Base-by-base conservation (phyloP, 2,888 invertebrate genomes). In the Willowsia nigromaculata region DNA sequence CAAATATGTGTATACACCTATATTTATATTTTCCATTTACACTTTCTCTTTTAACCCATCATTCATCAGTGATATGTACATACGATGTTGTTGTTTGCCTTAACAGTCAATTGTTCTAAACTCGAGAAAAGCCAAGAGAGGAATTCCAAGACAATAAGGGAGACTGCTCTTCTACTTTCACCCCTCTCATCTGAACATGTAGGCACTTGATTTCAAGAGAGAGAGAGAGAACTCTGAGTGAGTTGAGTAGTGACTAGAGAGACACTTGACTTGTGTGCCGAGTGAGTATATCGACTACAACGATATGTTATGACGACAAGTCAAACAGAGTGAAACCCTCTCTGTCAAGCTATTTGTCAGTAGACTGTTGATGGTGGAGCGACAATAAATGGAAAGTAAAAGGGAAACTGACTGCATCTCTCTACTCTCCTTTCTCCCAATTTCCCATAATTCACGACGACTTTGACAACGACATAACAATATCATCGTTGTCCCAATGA, bases 341-440 rank as follows among this genome's bases (percentile, higher is more conserved):
- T 53, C 71, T 47, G 56, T 78, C 37, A 78, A 56, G 33, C n/a
- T 37, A 78, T 78, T 78, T 78, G 78, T 78, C 78, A 78, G 53
- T 56, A 56, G 1, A 7, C 27, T 43, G 33, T n/a, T 37, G n/a
- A n/a, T n/a, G n/a, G n/a, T n/a, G n/a, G n/a, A n/a, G n/a, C 25
- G 5, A 11, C 30, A 13, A 7, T 30, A n/a, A 65, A n/a, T 6
- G 40, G 43, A 71, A 47, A 56, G 78, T 13, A 53, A 76, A 27
- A 18, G 30, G n/a, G n/a, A 25, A 33, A 47, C 2, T 37, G 68
- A 18, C 22, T 40, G 40, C 3, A 33, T 33, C n/a, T n/a, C n/a
- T n/a, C n/a, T 22, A 53, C 25, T 25, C n/a, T 74, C 33, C 56
- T 22, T 53, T 7, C 22, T 78, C 27, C 7, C 18, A 7, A 56